Evolutionary conservation across 2,113 vertebrate genomes (phyloP).

Genomic region (Raphicerus campestris): DNA sequence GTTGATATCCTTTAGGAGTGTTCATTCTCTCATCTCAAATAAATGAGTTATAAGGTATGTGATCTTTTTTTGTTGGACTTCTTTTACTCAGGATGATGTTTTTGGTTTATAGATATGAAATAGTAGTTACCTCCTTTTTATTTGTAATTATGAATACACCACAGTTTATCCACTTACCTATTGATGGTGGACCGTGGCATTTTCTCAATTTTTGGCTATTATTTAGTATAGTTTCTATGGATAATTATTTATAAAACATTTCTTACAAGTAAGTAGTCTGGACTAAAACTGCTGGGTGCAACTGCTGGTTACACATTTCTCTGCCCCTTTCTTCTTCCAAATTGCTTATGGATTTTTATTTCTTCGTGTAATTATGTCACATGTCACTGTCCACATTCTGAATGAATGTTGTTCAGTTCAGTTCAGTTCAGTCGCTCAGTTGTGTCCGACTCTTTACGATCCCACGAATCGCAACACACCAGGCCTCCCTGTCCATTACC

Average conservation of each 20-base stretch:
- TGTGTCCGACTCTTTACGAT: fast-evolving
- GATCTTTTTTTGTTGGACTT: not conserved
- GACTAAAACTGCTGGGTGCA: not conserved
- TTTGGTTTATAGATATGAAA: not conserved
- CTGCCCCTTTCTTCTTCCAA: not conserved
- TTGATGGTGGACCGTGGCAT: not conserved
- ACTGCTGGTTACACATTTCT: not conserved
- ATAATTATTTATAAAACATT: not conserved
- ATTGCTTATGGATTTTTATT: not conserved
- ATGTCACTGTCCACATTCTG: not conserved
- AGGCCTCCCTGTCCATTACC: too few relatives aligned
- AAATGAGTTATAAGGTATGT: not conserved
- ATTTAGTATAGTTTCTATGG: not conserved
- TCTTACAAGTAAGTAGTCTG: not conserved
- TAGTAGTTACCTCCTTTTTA: not conserved
- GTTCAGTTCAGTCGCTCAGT: too few relatives aligned
- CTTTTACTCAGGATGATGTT: not conserved
- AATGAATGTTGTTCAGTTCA: not conserved
- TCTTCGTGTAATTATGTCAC: not conserved
- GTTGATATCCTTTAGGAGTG: not conserved
- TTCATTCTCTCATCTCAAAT: not conserved
- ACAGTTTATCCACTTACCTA: not conserved
- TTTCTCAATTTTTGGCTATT: not conserved
- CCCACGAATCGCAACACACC: too few relatives aligned
- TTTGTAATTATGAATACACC: not conserved